These are phyloP conservation scores for Latrodectus hesperus DNA, from an alignment of 2,888 invertebrate species.

Conservation along the genomic window DNA sequence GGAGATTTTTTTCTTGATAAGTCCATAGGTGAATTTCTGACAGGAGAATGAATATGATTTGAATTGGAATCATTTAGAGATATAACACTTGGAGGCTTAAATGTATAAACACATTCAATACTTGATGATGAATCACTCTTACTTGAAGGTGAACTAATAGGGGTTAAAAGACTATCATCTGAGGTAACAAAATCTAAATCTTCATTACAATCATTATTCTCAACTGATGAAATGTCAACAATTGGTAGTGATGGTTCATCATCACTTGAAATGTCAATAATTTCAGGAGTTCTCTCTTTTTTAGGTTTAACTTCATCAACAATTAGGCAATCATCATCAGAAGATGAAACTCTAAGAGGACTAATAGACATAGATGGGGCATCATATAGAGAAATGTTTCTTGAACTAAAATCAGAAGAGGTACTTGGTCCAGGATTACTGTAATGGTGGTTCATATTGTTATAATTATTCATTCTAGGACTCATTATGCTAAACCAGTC, in stretches of 20 bases:
- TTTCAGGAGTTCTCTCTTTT: constrained; percentile 81
- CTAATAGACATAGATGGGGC: neutral
- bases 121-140: too few species aligned
- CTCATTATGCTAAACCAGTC: neutral
- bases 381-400: neutral
- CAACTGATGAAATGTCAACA: too few species aligned
- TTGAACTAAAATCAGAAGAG: neutral
- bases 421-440: constrained; percentile 45
- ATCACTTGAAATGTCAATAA: constrained; percentile 77
- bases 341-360: neutral
- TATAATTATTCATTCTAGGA: neutral
- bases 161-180: too few species aligned
- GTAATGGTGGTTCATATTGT: neutral
- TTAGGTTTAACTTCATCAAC: constrained; percentile 82
- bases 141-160: too few species aligned
- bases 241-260: constrained; percentile 15
- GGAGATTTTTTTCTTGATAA: neutral
- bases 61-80: neutral
- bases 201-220: too few species aligned
- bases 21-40: neutral
- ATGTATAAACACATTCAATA: too few species aligned
- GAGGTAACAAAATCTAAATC: too few species aligned
- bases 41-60: neutral
- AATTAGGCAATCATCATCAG: constrained; percentile 75
- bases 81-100: too few species aligned